Evolutionary conservation across 1,140 invertebrate genomes (phyloP).

Genomic region (Pseudomyrmex gracilis): DNA sequence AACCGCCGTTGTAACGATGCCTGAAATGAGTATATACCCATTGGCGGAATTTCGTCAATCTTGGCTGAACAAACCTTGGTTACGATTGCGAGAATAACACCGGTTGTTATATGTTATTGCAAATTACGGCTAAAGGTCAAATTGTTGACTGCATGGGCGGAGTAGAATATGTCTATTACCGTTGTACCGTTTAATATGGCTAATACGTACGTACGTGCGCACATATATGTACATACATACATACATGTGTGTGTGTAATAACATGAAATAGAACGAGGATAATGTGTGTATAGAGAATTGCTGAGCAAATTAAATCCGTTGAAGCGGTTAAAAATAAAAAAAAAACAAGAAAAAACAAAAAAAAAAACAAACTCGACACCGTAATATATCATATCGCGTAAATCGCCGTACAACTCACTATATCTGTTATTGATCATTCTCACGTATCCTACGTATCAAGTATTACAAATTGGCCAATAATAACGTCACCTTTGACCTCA

Average conservation of each 20-base stretch:
- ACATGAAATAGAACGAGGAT: not conserved
- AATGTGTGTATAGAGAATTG: not conserved
- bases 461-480: not conserved
- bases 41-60: slow-evolving; percentile 47
- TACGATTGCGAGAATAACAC: slow-evolving; percentile 2
- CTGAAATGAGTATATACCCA: slow-evolving; percentile 24
- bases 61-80: slow-evolving; percentile 32
- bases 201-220: not conserved
- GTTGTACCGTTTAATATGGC: not conserved
- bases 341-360: too few relatives aligned
- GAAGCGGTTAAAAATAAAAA: not conserved
- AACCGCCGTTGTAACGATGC: slow-evolving; percentile 15
- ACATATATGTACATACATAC: too few relatives aligned
- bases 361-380: not conserved
- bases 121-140: slow-evolving; percentile 48
- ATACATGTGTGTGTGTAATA: not conserved
- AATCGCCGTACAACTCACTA: not conserved
- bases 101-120: slow-evolving; percentile 26
- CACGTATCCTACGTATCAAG: not conserved
- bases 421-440: slow-evolving; percentile 17
- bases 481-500: not conserved
- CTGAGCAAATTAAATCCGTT: slow-evolving; percentile 9
- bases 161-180: slow-evolving; percentile 29
- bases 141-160: slow-evolving; percentile 33
- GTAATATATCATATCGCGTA: not conserved